phyloP scores from a whole-genome alignment of 2,113 vertebrate genomes.

The Motacilla tschutschensis region DNA sequence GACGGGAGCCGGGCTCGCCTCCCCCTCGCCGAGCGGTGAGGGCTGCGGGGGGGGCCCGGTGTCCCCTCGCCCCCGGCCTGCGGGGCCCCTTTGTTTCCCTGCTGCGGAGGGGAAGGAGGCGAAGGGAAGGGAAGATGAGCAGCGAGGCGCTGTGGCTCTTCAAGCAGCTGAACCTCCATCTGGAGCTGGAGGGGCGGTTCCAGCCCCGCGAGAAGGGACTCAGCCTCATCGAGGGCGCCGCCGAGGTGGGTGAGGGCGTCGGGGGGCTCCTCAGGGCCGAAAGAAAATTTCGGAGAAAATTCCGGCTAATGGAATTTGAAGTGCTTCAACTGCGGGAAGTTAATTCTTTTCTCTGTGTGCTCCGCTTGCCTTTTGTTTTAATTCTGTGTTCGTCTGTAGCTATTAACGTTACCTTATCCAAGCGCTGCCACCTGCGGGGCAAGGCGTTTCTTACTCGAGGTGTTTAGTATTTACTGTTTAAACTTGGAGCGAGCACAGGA shows the following conservation, averaged over 20 bases:
- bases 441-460: not conserved
- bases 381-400: rapidly evolving
- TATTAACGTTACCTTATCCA: rapidly evolving
- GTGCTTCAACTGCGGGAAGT: rapidly evolving
- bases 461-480: not conserved
- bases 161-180: slow-evolving; percentile 85
- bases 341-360: rapidly evolving
- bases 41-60: not conserved
- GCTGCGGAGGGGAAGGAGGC: slow-evolving; percentile 19
- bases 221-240: slow-evolving; percentile 82
- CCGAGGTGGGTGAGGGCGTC: slow-evolving; percentile 80
- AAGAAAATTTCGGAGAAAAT: too few relatives aligned
- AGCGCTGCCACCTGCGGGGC: not conserved
- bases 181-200: slow-evolving; percentile 86
- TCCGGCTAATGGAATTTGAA: rapidly evolving
- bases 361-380: not conserved
- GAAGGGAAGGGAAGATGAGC: slow-evolving; percentile 65
- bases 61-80: not conserved
- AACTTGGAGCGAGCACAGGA: rapidly evolving
- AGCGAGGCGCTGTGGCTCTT: slow-evolving; percentile 86
- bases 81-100: not conserved
- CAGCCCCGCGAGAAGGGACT: slow-evolving; percentile 88
- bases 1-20: slow-evolving; percentile 30
- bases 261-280: not conserved
- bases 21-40: not conserved